Base-by-base conservation (phyloP, 1,140 invertebrate genomes). In the Drosophila kikkawai region DNA sequence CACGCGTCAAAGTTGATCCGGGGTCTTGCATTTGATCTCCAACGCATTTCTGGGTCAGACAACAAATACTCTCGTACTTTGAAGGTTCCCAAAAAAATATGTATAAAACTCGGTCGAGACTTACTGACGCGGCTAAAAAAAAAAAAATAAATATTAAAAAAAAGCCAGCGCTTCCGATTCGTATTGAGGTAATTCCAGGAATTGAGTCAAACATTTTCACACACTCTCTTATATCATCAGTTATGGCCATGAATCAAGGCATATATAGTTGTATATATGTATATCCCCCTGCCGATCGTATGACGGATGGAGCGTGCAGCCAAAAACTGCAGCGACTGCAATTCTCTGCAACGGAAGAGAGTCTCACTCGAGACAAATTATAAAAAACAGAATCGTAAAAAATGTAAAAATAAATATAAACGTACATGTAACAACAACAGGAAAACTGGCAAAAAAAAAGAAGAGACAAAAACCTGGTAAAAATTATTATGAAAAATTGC, bases 401-500 rank as follows among this genome's bases (percentile, higher is more conserved):
- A 57, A 39, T 39, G 8, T 36, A n/a, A 26, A 65, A 50, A 34
- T 8, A 15, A 32, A 59, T 29, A 57, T 11, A 68, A 53, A 69
- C 39, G 42, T 26, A 22, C 66, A 51, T 37, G 51, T 53, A 11
- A 32, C 34, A 71, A 48, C 37, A 41, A 58, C 41, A 59, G 34
- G 36, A 56, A 71, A 44, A 29, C 55, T 36, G 58, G n/a, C 13
- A 47, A 71, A 39, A 39, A 39, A 50, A n/a, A n/a, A 34, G n/a
- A 34, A 26, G 48, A 50, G 26, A 50, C 13, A 22, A 17, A 76
- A 77, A 76, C 44, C 58, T 32, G 75, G 19, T 59, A 71, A 39
- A 64, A 75, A 85, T 77, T 77, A 68, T 83, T 82, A 76, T 83
- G 81, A 87, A 90, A 85, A 87, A 85, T 81, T 85, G 84, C 85